Evolutionary conservation across 1,140 invertebrate genomes (phyloP).

Genomic region (Drosophila funebris): DNA sequence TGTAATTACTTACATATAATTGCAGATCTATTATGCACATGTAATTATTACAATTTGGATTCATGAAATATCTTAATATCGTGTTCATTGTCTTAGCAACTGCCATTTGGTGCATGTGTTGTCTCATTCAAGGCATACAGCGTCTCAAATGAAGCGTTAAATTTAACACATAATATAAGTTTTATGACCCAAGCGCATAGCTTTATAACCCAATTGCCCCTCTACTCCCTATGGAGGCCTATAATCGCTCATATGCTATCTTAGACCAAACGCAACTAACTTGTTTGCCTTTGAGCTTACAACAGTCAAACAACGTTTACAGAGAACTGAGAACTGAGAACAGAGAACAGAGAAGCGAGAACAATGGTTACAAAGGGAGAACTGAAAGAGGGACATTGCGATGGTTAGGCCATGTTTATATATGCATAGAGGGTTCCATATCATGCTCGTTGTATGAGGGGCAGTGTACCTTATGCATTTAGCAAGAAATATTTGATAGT

Average conservation of each 20-base stretch:
- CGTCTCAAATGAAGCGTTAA: constrained; percentile 59
- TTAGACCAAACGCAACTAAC: constrained; percentile 48
- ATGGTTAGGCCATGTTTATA: constrained; percentile 1
- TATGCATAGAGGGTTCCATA: constrained; percentile 1
- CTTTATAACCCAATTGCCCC: constrained; percentile 52
- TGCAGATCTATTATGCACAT: not conserved
- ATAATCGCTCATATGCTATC: constrained; percentile 15
- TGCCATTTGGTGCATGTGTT: constrained; percentile 15
- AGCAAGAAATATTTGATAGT: constrained; percentile 51
- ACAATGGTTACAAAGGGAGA: constrained; percentile 7
- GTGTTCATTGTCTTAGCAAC: not conserved
- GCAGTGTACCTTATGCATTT: constrained; percentile 40
- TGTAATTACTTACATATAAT: not conserved
- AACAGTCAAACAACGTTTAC: constrained; percentile 55
- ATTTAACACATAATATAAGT: constrained; percentile 72
- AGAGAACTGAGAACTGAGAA: not conserved
- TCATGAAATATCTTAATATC: not conserved
- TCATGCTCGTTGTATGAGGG: constrained; percentile 47
- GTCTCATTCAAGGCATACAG: constrained; percentile 24
- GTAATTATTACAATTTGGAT: not conserved
- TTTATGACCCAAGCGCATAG: constrained; percentile 51
- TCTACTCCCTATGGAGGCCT: not conserved
- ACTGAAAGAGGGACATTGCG: constrained; percentile 16
- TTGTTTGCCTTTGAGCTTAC: constrained; percentile 71
- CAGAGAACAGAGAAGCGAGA: not conserved